phyloP scores from a whole-genome alignment of 2,797 vertebrate species.

The Sebastes oblongus region DNA sequence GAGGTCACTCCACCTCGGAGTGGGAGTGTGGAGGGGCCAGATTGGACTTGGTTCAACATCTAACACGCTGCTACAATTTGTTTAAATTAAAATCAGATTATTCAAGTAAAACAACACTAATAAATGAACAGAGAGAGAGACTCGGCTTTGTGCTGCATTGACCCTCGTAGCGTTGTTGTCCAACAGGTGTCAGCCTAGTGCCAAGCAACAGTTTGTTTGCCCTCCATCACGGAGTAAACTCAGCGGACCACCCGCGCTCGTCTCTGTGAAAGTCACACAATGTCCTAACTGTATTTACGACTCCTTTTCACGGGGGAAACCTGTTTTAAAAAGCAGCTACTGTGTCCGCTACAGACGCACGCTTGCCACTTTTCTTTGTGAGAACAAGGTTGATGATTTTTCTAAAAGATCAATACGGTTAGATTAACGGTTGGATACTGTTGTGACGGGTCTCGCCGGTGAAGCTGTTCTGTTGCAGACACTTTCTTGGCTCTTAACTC shows the following conservation, averaged over 20 bases:
- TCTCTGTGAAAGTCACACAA: slow-evolving; percentile 65
- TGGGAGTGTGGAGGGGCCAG: too few relatives aligned
- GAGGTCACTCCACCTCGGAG: too few relatives aligned
- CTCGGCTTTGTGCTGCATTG: not conserved
- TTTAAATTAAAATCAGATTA: not conserved
- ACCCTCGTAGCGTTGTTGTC: slow-evolving; percentile 35
- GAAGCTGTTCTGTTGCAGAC: not conserved
- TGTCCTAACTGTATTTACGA: slow-evolving; percentile 64
- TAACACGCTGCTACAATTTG: not conserved
- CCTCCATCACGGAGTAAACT: slow-evolving; percentile 30
- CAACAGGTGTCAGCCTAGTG: slow-evolving; percentile 78
- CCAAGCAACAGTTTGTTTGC: slow-evolving; percentile 44
- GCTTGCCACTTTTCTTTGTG: not conserved
- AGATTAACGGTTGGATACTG: not conserved
- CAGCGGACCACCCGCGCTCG: slow-evolving; percentile 67
- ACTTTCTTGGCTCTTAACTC: slow-evolving; percentile 11
- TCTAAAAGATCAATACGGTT: not conserved
- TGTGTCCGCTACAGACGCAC: not conserved
- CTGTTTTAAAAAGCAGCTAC: not conserved
- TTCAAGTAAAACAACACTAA: not conserved
- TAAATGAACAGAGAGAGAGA: not conserved
- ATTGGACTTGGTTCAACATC: not conserved
- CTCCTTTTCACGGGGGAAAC: slow-evolving; percentile 40
- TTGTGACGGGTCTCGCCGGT: not conserved
- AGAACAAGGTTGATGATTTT: not conserved